Base-by-base conservation (phyloP, 2,113 vertebrate genomes). In the Myotis davidii region DNA sequence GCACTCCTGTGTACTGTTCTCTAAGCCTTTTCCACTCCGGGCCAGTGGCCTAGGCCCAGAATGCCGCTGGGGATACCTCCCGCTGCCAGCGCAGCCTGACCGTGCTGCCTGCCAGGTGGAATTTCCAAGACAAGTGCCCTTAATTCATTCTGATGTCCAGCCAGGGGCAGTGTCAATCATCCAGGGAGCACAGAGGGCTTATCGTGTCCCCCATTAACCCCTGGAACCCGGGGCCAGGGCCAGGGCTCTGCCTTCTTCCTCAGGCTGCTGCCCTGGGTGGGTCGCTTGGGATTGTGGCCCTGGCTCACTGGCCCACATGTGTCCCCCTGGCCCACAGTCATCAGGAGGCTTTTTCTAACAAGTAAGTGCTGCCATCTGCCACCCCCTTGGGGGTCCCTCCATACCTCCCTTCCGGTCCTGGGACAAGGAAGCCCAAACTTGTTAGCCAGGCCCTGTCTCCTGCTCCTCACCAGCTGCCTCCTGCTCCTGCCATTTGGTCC, bases 401-500 rank as follows among this genome's bases (percentile, higher is more conserved):
- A 0, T 11, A 5, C 52, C 37, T 61, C 39, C 23, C 9, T 3
- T 39, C 3, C 1, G 32, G 18, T 45, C 23, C 61, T n/a, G 42
- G 12, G 37, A 82, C 21, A 25, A 86, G 91, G 18, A 85, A 64
- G 0, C n/a, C 13, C 52, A 25, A 42, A n/a, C 37, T 2, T 27
- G 20, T 34, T 7, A n/a, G 27, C 9, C 27, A 21, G 34, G 37
- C 59, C 10, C 82, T 18, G 9, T 56, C 70, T 14, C 56, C 42
- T 18, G 65, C 42, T 72, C 54, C 54, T 67, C n/a, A 1, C 89
- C 54, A 84, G 29, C 64, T 37, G 37, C 65, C 84, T 83, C 32
- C 70, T 4, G 3, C 29, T 37, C 32, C 64, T 0, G 18, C 94
- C 97, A 95, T 97, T 95, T 97, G 94, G 84, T 56, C 42, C 7